These are phyloP conservation scores for Urocitellus parryii DNA, from an alignment of 2,113 vertebrate genomes.

Conservation along the genomic window DNA sequence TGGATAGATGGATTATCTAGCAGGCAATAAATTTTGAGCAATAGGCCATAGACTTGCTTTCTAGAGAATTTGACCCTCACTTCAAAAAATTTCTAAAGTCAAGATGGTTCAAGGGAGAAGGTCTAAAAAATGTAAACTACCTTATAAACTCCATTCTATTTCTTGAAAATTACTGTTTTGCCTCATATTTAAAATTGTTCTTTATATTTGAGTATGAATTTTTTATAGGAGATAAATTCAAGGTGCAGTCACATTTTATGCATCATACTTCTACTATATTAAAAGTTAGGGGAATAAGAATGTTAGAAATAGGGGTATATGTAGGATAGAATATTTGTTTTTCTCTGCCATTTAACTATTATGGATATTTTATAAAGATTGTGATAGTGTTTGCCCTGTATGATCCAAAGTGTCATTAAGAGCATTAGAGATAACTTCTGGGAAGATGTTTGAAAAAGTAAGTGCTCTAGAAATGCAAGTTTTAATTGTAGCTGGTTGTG, in stretches of 20 bases:
- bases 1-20: background rate
- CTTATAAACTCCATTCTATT: background rate
- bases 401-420: background rate
- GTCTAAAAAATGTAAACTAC: background rate
- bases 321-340: background rate
- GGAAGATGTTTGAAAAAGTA: conserved; percentile 19
- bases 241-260: background rate
- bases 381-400: background rate
- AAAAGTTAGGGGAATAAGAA: conserved; percentile 1
- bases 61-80: background rate
- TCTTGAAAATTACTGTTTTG: background rate
- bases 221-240: conserved; percentile 22
- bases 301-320: background rate
- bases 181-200: background rate
- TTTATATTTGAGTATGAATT: conserved; percentile 20
- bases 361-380: background rate
- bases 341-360: background rate
- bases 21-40: background rate
- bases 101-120: conserved; percentile 14
- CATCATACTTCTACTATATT: background rate
- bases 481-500: background rate
- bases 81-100: conserved; percentile 44
- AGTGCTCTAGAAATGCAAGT: conserved; percentile 27
- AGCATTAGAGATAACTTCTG: background rate
- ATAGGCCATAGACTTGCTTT: conserved; percentile 41